Evolutionary conservation across 2,797 vertebrate species (phyloP).

Genomic region (Crenuchus spilurus): DNA sequence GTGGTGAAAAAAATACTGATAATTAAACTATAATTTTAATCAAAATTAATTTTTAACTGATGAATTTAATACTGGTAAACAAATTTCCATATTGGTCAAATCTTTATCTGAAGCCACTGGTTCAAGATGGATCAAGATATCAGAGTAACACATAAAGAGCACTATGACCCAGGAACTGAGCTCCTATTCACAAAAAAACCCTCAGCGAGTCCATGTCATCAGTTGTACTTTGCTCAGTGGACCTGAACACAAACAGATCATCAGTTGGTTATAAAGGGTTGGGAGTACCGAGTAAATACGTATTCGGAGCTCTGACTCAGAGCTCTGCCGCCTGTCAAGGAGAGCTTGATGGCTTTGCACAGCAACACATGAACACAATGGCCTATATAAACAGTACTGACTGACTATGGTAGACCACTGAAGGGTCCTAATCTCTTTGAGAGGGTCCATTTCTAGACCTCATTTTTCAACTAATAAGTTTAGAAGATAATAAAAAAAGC

Average conservation of each 20-base stretch:
- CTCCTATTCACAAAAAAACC: constrained; percentile 33
- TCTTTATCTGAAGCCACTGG: neutral
- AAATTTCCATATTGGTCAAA: too few species aligned
- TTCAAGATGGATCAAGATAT: constrained; percentile 17
- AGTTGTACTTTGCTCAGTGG: constrained; percentile 62
- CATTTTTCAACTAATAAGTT: constrained; percentile 2
- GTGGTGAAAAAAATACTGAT: too few species aligned
- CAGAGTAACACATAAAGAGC: constrained; percentile 14
- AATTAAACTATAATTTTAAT: too few species aligned
- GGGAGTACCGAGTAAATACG: constrained; percentile 52
- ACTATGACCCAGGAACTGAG: constrained; percentile 48
- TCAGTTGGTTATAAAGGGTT: constrained; percentile 42
- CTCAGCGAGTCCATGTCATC: constrained; percentile 51
- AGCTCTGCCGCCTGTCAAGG: constrained; percentile 29
- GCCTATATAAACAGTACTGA: constrained; percentile 38
- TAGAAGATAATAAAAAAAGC: constrained; percentile 6
- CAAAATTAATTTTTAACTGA: too few species aligned
- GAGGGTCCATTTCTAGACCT: constrained; percentile 14
- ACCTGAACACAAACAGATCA: constrained; percentile 60
- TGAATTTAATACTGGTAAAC: too few species aligned
- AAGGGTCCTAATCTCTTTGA: constrained; percentile 29
- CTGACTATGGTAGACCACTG: constrained; percentile 26
- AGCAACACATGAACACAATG: constrained; percentile 38
- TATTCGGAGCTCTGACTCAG: constrained; percentile 34
- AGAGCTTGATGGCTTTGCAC: constrained; percentile 27